phyloP scores from a whole-genome alignment of 2,888 invertebrate species.

The Tolmerus cingulatus region DNA sequence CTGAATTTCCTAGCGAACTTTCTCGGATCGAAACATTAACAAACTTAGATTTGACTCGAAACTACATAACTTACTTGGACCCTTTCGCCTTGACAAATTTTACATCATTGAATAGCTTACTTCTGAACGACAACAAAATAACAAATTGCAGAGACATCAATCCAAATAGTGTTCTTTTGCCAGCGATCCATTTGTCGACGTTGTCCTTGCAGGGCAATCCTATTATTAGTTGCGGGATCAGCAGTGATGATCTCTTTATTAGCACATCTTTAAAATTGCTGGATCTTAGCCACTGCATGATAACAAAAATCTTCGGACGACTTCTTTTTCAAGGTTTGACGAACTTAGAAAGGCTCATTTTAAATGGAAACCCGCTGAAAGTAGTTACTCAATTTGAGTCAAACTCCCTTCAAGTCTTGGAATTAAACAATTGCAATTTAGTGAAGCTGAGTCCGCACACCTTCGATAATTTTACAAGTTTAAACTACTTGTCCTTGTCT shows the following conservation, averaged over 20 bases:
- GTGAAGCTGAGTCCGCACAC: constrained; percentile 66
- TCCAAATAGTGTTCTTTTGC: constrained; percentile 66
- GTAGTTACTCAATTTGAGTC: constrained; percentile 66
- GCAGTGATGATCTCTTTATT: constrained; percentile 65
- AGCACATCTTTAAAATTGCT: constrained; percentile 69
- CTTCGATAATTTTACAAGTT: constrained; percentile 67
- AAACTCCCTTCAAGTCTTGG: constrained; percentile 66
- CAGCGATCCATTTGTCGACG: constrained; percentile 66
- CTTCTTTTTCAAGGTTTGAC: constrained; percentile 63
- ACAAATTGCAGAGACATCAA: constrained; percentile 68
- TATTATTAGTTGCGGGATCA: constrained; percentile 66
- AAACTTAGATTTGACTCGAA: constrained; percentile 67
- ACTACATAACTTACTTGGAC: constrained; percentile 66
- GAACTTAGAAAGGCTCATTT: constrained; percentile 66
- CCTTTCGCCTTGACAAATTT: constrained; percentile 66
- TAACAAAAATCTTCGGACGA: constrained; percentile 65
- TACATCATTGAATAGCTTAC: constrained; percentile 67
- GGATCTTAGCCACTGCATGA: constrained; percentile 71
- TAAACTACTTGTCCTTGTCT: constrained; percentile 70
- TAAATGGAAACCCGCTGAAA: constrained; percentile 67
- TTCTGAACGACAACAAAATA: constrained; percentile 72
- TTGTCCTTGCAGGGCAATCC: constrained; percentile 74
- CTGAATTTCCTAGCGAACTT: constrained; percentile 66
- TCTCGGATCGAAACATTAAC: constrained; percentile 65
- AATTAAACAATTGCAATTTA: constrained; percentile 69